Base-by-base conservation (phyloP, 30 jellyfish, hydroid and myxozoan species). In the Chironex yamaguchii region DNA sequence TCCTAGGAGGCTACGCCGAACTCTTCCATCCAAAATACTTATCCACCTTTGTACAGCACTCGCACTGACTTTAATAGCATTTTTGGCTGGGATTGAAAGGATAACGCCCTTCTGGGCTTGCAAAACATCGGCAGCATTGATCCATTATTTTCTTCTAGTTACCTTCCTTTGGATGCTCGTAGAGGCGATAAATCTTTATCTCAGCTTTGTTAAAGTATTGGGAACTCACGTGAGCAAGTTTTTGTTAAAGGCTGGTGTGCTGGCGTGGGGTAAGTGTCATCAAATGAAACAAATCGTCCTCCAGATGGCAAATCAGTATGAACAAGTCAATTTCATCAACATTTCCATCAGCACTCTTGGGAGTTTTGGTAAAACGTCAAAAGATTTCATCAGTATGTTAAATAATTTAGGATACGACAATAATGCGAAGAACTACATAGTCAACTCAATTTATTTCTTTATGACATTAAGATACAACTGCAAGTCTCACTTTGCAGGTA, bases 1-100 rank as follows among this genome's bases (percentile, higher is more conserved):
- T n/a, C n/a, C n/a, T 26, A 82, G 92, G 64, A 82, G 92, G 71
- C 79, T 82, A 11, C 71, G 92, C 36, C 86, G 78, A 34, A 14
- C 77, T 23, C 86, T 66, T 52, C 92, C 92, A 13, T 73, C 92
- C 4, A 82, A 49, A 86, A 82, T 82, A 4, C 88, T 84, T 66
- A 84, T 84, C 1, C 75, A 73, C 21, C 89, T 84, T 0, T 51
- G 95, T 29, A 64, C 64, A 11, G 34, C 95, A 4, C 63, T 84
- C 52, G 42, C 58, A 36, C 76, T 84, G 34, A 70, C 89, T 29
- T 29, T 84, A 82, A 53, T 72, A 53, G 12, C 73, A 29, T 84
- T 84, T 29, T 76, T 84, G 1, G 72, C 72, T 62, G 95, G 89
- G 2, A 89, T 85, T 20, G 95, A 84, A 17, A 71, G 82, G 35